phyloP scores from a whole-genome alignment of 2,797 vertebrate genomes.

The Urocyon cinereoargenteus region DNA sequence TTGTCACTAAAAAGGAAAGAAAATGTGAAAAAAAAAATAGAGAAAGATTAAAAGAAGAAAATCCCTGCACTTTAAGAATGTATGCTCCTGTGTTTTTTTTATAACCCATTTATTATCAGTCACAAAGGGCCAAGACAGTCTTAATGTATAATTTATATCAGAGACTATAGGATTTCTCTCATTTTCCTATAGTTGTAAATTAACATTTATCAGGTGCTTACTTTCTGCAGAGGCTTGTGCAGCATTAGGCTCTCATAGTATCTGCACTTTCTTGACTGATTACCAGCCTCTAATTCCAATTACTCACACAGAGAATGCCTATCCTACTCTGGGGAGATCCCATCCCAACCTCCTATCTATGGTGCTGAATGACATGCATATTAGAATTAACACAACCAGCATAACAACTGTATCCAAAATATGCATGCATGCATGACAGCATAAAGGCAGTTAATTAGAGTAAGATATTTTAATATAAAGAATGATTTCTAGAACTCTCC shows the following conservation, averaged over 20 bases:
- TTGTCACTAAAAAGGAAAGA: constrained; percentile 42
- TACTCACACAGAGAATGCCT: not conserved
- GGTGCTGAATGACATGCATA: not conserved
- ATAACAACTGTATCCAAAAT: not conserved
- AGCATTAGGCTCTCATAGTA: not conserved
- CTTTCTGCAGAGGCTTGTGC: not conserved
- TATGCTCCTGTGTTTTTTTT: constrained; percentile 40
- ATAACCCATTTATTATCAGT: constrained; percentile 61
- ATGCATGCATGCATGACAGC: not conserved
- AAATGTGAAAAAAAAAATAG: constrained; percentile 14
- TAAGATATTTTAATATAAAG: not conserved
- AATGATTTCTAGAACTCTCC: not conserved
- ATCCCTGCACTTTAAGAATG: constrained; percentile 54
- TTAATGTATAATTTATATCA: constrained; percentile 66
- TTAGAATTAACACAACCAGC: not conserved
- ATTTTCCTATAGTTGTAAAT: constrained; percentile 28
- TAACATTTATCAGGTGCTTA: constrained; percentile 9
- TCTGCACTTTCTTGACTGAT: constrained; percentile 10
- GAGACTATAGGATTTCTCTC: constrained; percentile 48
- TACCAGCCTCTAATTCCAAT: not conserved
- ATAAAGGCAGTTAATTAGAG: not conserved
- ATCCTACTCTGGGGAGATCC: not conserved
- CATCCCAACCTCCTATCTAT: not conserved
- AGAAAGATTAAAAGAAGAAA: constrained; percentile 49
- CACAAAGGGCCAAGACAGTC: not conserved